Evolutionary conservation across 2,113 vertebrate genomes (phyloP).

Genomic region (Seriola quinqueradiata): DNA sequence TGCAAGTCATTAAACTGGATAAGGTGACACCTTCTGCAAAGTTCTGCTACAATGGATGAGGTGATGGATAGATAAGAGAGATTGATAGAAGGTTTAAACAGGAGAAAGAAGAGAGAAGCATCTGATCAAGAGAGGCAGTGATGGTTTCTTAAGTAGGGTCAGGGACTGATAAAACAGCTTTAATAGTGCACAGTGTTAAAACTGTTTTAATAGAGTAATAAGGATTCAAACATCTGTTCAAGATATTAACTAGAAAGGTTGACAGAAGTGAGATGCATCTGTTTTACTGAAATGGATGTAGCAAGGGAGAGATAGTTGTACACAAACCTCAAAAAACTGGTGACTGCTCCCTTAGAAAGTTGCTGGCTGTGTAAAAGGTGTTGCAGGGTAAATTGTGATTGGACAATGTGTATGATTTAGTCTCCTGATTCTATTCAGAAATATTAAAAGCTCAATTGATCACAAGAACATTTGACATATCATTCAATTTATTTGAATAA

Average conservation of each 20-base stretch:
- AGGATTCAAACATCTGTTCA: conserved; percentile 43
- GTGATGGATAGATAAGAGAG: conserved; percentile 56
- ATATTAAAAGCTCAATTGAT: too few relatives aligned
- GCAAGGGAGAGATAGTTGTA: conserved; percentile 2
- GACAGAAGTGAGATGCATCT: conserved; percentile 35
- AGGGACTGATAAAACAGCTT: conserved; percentile 30
- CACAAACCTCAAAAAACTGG: background rate
- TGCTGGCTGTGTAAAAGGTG: background rate
- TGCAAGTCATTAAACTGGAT: conserved; percentile 54
- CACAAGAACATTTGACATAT: too few relatives aligned
- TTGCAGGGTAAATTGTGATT: conserved; percentile 2
- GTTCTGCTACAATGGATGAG: conserved; percentile 42
- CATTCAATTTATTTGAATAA: too few relatives aligned
- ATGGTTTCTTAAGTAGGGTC: conserved; percentile 31
- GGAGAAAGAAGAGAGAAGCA: conserved; percentile 15
- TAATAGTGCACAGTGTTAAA: conserved; percentile 8
- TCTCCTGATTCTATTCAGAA: background rate
- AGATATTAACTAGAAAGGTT: conserved; percentile 30
- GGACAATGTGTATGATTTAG: background rate
- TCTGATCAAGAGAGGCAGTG: background rate
- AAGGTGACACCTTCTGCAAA: conserved; percentile 62
- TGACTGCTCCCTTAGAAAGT: conserved; percentile 13
- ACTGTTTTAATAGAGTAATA: conserved; percentile 44
- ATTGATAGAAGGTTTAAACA: conserved; percentile 52
- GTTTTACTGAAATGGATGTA: conserved; percentile 34